These are phyloP conservation scores for Piprites chloris DNA, from an alignment of 2,113 vertebrate species.

Conservation along the genomic window DNA sequence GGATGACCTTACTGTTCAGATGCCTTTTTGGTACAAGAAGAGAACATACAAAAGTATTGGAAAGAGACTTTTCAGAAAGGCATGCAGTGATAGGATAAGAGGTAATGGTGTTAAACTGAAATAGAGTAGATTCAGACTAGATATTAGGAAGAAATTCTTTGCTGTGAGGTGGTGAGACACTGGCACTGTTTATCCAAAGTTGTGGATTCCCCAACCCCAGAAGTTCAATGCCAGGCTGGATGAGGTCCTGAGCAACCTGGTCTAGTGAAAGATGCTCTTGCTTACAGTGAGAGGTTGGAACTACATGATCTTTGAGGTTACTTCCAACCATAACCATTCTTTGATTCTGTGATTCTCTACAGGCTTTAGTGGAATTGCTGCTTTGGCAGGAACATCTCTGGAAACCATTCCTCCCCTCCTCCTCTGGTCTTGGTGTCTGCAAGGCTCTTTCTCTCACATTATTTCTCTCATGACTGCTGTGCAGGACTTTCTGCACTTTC, in stretches of 20 bases:
- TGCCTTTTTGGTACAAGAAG: background rate
- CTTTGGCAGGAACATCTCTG: background rate
- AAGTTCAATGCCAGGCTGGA: background rate
- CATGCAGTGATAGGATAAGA: background rate
- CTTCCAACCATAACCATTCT: background rate
- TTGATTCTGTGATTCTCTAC: background rate
- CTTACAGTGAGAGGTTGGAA: background rate
- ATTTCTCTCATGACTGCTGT: background rate
- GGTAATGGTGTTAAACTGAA: background rate
- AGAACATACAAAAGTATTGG: background rate
- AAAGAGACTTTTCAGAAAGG: background rate
- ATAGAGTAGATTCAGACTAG: too few relatives aligned
- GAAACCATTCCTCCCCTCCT: background rate
- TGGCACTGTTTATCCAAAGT: background rate
- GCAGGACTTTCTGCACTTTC: background rate
- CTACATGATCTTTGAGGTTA: background rate
- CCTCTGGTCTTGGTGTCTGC: background rate
- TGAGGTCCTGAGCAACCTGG: background rate
- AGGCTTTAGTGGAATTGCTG: background rate
- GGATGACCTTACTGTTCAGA: background rate
- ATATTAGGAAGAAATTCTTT: background rate
- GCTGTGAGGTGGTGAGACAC: background rate
- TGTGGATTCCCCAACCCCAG: too few relatives aligned
- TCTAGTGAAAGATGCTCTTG: background rate
- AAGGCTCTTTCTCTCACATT: background rate